Evolutionary conservation across 2,797 vertebrate species (phyloP).

Genomic region (Manis javanica): DNA sequence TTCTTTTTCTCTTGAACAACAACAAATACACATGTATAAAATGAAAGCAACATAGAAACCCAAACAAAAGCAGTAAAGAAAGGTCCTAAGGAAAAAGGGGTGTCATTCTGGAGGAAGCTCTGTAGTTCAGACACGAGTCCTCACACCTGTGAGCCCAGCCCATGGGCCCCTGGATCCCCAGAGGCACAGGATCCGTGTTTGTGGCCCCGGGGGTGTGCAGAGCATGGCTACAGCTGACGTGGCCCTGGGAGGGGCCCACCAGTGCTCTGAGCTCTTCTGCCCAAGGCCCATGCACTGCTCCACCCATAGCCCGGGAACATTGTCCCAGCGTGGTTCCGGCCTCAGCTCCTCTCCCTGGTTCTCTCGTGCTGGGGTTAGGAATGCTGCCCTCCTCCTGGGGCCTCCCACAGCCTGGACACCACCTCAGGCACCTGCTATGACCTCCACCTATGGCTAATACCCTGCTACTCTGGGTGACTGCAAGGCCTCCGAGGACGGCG

Average conservation of each 20-base stretch:
- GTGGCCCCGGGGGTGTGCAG: accelerated
- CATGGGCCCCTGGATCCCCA: too few relatives aligned
- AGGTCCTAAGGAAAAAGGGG: not conserved
- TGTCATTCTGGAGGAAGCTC: not conserved
- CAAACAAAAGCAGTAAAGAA: not conserved
- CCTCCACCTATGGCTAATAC: not conserved
- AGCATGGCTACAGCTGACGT: accelerated
- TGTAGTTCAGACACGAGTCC: accelerated
- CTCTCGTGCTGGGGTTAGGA: accelerated
- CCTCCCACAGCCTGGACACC: accelerated
- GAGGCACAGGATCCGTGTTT: too few relatives aligned
- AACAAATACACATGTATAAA: not conserved
- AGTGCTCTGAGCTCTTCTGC: accelerated
- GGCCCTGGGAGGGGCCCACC: accelerated
- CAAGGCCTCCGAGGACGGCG: not conserved
- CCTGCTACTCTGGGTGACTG: not conserved
- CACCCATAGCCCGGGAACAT: not conserved
- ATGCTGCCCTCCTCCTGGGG: too few relatives aligned
- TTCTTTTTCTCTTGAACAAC: not conserved
- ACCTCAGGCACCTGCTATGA: accelerated
- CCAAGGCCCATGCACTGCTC: accelerated
- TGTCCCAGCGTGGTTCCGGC: too few relatives aligned
- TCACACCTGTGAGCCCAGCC: accelerated
- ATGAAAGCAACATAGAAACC: not conserved
- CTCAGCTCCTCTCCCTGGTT: too few relatives aligned